Conservation (phyloP, 2,888 invertebrate species). For the Andrena hattorfiana region DNA sequence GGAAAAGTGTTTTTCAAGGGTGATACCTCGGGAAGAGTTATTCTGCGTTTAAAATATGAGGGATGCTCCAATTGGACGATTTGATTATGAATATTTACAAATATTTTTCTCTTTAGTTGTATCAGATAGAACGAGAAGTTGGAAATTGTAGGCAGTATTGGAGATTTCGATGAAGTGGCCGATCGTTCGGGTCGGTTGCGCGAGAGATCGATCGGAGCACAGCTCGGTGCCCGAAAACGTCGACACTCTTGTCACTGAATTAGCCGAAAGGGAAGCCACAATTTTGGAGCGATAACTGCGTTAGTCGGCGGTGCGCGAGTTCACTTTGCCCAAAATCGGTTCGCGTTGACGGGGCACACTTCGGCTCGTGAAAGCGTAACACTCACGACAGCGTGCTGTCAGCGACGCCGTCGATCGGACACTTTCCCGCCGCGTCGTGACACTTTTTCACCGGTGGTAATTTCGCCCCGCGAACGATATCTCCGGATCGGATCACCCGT, state of each 20-base stretch:
- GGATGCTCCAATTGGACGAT: too few species aligned
- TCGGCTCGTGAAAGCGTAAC: slow-evolving; percentile 47
- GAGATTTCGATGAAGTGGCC: not conserved
- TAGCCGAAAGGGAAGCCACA: slow-evolving; percentile 10
- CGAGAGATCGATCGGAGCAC: not conserved
- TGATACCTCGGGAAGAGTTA: too few species aligned
- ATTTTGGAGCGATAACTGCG: slow-evolving; percentile 8
- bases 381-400: slow-evolving; percentile 35
- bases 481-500: not conserved
- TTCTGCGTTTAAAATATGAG: too few species aligned
- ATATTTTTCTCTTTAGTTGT: not conserved
- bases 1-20: too few species aligned
- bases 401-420: slow-evolving; percentile 36
- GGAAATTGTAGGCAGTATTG: not conserved
- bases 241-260: slow-evolving; percentile 22
- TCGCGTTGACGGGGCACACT: not conserved
- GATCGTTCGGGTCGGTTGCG: slow-evolving; percentile 18
- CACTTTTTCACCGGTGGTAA: slow-evolving; percentile 38
- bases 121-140: not conserved
- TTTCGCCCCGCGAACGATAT: not conserved
- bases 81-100: not conserved
- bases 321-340: slow-evolving; percentile 43
- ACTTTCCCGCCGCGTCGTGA: slow-evolving; percentile 46
- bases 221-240: not conserved
- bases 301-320: not conserved